Evolutionary conservation across 2,797 vertebrate genomes (phyloP).

Genomic region (Serranus cabrilla): DNA sequence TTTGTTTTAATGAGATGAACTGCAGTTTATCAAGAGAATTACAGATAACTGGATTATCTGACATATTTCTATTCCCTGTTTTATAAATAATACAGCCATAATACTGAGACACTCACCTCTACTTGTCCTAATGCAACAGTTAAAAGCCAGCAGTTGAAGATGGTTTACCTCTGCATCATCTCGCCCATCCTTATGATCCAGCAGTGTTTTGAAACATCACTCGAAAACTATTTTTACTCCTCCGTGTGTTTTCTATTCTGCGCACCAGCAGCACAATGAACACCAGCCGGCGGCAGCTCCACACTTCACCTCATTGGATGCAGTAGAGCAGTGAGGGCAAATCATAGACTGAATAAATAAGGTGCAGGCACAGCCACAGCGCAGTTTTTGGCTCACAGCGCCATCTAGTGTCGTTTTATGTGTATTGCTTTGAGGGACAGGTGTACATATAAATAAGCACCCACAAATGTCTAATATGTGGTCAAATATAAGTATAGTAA

Average conservation of each 20-base stretch:
- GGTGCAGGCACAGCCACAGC: not conserved
- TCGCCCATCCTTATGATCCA: slow-evolving; percentile 47
- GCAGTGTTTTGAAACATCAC: slow-evolving; percentile 53
- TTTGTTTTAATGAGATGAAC: not conserved
- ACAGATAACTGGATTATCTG: not conserved
- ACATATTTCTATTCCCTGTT: not conserved
- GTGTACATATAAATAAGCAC: not conserved
- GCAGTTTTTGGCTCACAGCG: not conserved
- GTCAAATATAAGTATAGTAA: too few relatives aligned
- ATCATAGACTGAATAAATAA: too few relatives aligned
- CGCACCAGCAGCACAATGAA: slow-evolving; percentile 38
- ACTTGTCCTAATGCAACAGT: slow-evolving; percentile 41
- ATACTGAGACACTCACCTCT: slow-evolving; percentile 66
- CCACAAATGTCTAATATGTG: too few relatives aligned
- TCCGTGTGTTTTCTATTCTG: slow-evolving; percentile 47
- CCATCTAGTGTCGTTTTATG: slow-evolving; percentile 14
- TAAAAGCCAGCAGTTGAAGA: slow-evolving; percentile 40
- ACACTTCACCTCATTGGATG: not conserved
- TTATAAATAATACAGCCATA: not conserved
- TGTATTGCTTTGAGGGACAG: not conserved
- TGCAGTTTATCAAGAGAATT: not conserved
- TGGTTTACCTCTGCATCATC: slow-evolving; percentile 68
- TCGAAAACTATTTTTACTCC: slow-evolving; percentile 39
- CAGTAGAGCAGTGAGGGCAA: not conserved
- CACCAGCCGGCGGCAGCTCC: slow-evolving; percentile 40